Evolutionary conservation across 2,797 vertebrate species (phyloP).

Genomic region (Sebastolobus altivelis): DNA sequence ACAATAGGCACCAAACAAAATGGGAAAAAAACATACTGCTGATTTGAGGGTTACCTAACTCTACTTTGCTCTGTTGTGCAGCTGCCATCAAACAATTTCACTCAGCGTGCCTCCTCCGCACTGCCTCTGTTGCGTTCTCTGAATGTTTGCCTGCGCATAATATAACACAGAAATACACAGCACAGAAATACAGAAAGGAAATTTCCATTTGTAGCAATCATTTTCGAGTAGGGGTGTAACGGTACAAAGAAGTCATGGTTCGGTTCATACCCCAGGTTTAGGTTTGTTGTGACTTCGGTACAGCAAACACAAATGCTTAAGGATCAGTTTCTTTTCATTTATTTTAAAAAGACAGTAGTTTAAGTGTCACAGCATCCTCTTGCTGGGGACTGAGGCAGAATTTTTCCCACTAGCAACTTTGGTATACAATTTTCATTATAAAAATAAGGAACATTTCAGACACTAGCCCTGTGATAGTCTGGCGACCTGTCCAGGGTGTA

Average conservation of each 20-base stretch:
- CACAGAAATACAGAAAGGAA: not conserved
- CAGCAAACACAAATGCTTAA: not conserved
- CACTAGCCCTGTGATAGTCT: not conserved
- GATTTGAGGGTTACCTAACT: conserved; percentile 43
- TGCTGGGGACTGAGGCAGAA: not conserved
- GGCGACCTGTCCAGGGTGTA: no score
- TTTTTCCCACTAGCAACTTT: not conserved
- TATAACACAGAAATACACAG: not conserved
- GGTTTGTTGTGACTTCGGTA: not conserved
- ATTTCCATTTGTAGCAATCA: not conserved
- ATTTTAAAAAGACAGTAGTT: not conserved
- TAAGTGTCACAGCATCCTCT: not conserved
- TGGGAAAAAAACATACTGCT: conserved; percentile 27
- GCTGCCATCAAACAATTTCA: conserved; percentile 47
- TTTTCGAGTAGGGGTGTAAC: not conserved
- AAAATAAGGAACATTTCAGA: not conserved
- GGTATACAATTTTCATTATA: not conserved
- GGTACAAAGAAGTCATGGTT: not conserved
- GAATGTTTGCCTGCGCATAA: conserved; percentile 17
- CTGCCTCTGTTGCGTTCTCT: conserved; percentile 11
- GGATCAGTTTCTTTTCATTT: not conserved
- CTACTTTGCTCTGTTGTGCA: conserved; percentile 34
- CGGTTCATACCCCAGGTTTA: not conserved
- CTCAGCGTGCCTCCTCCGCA: conserved; percentile 5
- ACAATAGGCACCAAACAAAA: conserved; percentile 18